phyloP scores from a whole-genome alignment of 2,797 vertebrate genomes.

The Pipistrellus pipistrellus region DNA sequence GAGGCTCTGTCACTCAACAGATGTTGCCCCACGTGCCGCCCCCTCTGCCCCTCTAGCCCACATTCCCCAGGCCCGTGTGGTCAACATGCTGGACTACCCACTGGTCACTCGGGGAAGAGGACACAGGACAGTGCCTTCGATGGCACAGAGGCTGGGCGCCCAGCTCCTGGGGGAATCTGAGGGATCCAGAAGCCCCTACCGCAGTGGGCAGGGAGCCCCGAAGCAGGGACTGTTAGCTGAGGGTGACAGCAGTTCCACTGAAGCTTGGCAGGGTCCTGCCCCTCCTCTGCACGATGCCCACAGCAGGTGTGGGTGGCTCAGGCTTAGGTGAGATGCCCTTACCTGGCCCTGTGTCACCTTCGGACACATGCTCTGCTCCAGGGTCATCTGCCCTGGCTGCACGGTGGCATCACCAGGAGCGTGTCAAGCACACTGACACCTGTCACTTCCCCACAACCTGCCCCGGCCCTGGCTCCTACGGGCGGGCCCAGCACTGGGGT shows the following conservation, averaged over 20 bases:
- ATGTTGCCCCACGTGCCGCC: rapidly evolving
- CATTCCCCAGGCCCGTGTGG: rapidly evolving
- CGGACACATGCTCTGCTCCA: rapidly evolving
- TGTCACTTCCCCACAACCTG: too few relatives aligned
- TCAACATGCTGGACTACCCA: background rate
- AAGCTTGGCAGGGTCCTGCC: rapidly evolving
- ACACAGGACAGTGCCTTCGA: rapidly evolving
- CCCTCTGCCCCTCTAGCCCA: background rate
- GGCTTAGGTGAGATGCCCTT: background rate
- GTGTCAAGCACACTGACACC: background rate
- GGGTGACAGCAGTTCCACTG: background rate
- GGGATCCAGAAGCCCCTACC: background rate
- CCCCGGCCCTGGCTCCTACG: background rate
- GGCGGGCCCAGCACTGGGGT: background rate
- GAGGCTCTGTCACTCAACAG: background rate
- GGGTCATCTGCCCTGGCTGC: background rate
- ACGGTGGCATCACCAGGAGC: background rate
- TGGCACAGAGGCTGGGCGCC: background rate
- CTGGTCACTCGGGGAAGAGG: background rate
- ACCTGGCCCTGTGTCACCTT: background rate
- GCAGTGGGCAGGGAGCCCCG: background rate
- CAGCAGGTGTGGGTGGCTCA: rapidly evolving
- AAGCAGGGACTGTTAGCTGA: rapidly evolving
- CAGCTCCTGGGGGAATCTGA: background rate
- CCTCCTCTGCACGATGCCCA: rapidly evolving